Percentiles rank a stretch among this genome's conserved stretches.
Conservation (phyloP, 2,888 invertebrate species). For the Eledone cirrhosa region DNA sequence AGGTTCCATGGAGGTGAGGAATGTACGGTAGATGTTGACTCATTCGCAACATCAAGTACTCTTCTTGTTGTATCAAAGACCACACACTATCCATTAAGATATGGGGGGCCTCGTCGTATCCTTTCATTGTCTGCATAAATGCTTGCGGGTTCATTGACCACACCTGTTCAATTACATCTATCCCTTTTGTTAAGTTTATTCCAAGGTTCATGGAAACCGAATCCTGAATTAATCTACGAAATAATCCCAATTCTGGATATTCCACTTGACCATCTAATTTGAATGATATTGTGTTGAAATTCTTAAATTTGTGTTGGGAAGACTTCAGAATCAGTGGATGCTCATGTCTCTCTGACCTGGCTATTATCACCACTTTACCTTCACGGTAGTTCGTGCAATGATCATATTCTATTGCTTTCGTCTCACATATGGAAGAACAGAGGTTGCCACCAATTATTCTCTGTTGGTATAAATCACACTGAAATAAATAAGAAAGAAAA, state of each 20-base stretch:
- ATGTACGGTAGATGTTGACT: slow-evolving; percentile 74
- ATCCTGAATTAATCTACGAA: slow-evolving; percentile 36
- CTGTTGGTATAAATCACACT: slow-evolving; percentile 66
- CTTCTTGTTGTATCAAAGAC: slow-evolving; percentile 75
- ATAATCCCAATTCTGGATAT: slow-evolving; percentile 17
- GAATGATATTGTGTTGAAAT: slow-evolving; percentile 29
- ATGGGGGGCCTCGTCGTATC: neutral
- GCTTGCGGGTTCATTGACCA: neutral
- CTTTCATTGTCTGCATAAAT: neutral
- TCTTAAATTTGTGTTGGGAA: slow-evolving; percentile 29
- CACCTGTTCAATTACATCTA: slow-evolving; percentile 27
- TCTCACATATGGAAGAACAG: slow-evolving; percentile 74
- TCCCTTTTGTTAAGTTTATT: slow-evolving; percentile 31
- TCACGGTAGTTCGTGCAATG: slow-evolving; percentile 74
- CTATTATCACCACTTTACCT: slow-evolving; percentile 69
- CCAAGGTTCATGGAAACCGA: slow-evolving; percentile 33
- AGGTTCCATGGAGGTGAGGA: slow-evolving; percentile 75
- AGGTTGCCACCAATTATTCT: slow-evolving; percentile 73
- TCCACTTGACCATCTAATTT: neutral
- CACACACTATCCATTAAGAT: slow-evolving; percentile 69
- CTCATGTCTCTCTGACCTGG: slow-evolving; percentile 19
- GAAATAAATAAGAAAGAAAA: slow-evolving; percentile 32
- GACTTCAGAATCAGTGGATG: slow-evolving; percentile 34
- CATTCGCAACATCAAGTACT: slow-evolving; percentile 74
- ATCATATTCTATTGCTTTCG: slow-evolving; percentile 69